phyloP scores from a whole-genome alignment of 1,140 invertebrate genomes.

The Achroia grisella region DNA sequence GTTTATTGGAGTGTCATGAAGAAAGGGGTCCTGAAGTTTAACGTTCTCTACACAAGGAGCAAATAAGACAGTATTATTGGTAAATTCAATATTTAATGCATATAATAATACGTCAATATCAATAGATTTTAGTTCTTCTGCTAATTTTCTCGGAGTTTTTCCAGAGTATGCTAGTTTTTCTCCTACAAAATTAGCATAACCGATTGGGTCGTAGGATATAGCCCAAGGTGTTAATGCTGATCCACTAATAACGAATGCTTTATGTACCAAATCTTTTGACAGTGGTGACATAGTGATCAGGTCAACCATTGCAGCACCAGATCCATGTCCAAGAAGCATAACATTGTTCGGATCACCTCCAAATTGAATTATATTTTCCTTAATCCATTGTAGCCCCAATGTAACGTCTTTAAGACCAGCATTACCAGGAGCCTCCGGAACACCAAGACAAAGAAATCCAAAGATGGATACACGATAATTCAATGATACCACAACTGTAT shows the following conservation, averaged over 20 bases:
- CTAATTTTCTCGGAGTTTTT: constrained; percentile 28
- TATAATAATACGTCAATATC: constrained; percentile 25
- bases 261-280: constrained; percentile 73
- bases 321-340: constrained; percentile 76
- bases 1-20: constrained; percentile 43
- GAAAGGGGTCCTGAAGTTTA: constrained; percentile 31
- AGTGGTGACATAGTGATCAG: constrained; percentile 78
- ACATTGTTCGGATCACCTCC: constrained; percentile 79
- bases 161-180: constrained; percentile 36
- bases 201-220: constrained; percentile 73
- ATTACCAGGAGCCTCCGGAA: constrained; percentile 75
- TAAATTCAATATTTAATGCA: constrained; percentile 30
- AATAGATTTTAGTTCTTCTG: constrained; percentile 24
- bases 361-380: constrained; percentile 76
- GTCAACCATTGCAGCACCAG: constrained; percentile 76
- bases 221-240: constrained; percentile 80
- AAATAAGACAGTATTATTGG: constrained; percentile 47
- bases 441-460: constrained; percentile 77
- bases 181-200: constrained; percentile 45
- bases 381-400: constrained; percentile 77
- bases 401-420: constrained; percentile 79
- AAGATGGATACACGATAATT: constrained; percentile 64
- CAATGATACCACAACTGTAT: constrained; percentile 41
- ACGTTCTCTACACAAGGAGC: constrained; percentile 52
- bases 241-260: constrained; percentile 76